Evolutionary conservation across 2,113 vertebrate species (phyloP).

Genomic region (Numenius arquata): DNA sequence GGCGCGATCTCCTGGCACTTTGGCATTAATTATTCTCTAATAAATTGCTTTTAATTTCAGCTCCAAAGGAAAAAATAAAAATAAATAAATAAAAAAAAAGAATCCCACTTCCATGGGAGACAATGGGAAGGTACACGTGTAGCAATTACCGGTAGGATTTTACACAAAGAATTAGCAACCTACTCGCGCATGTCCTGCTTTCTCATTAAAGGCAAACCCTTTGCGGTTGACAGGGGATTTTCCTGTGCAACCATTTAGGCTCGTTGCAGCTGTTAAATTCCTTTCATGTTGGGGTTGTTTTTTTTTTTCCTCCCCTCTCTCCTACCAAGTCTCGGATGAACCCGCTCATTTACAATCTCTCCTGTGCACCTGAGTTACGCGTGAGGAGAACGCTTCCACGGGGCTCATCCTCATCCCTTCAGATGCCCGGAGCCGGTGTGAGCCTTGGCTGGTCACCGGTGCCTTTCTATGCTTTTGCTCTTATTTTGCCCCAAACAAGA

Average conservation of each 20-base stretch:
- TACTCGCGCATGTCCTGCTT: neutral
- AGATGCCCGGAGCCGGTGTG: neutral
- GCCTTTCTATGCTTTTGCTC: neutral
- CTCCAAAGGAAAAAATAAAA: neutral
- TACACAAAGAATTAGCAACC: constrained; percentile 43
- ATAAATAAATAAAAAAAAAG: neutral
- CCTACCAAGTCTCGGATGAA: neutral
- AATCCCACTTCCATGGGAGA: neutral
- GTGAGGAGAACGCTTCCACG: neutral
- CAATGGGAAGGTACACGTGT: neutral
- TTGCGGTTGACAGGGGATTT: constrained; percentile 40
- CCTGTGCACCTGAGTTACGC: neutral
- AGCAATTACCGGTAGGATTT: constrained; percentile 34
- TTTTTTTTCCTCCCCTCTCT: neutral
- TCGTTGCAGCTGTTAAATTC: constrained; percentile 52
- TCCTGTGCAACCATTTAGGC: constrained; percentile 17
- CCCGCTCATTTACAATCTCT: neutral
- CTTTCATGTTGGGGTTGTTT: neutral
- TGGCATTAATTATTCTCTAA: neutral
- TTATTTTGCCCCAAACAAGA: neutral
- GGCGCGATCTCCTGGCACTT: neutral
- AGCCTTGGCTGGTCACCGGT: neutral
- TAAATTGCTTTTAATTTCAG: neutral
- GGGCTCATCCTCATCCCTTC: neutral
- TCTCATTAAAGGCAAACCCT: constrained; percentile 52